These are phyloP conservation scores for Beris chalybata DNA, from an alignment of 2,888 invertebrate genomes.

Conservation along the genomic window DNA sequence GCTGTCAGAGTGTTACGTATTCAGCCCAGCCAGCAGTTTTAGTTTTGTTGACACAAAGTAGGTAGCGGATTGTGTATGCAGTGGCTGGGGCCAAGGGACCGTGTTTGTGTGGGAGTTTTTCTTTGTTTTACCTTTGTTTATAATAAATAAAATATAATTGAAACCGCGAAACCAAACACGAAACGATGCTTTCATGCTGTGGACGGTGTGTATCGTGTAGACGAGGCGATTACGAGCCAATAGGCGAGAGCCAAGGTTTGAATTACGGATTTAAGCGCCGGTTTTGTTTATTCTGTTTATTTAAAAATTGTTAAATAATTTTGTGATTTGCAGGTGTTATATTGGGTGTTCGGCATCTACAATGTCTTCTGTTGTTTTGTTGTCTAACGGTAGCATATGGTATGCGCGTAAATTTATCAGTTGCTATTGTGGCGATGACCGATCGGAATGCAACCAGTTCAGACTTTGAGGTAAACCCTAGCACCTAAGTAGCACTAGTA, in stretches of 20 bases:
- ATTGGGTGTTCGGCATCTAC: slow-evolving; percentile 63
- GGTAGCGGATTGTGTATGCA: too few relatives aligned
- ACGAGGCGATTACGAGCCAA: slow-evolving; percentile 20
- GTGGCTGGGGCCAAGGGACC: too few relatives aligned
- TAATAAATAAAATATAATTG: too few relatives aligned
- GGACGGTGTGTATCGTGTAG: slow-evolving; percentile 12
- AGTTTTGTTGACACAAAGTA: too few relatives aligned
- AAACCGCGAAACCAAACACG: too few relatives aligned
- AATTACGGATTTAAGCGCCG: too few relatives aligned
- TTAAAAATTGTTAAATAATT: not conserved
- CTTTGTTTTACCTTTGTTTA: too few relatives aligned
- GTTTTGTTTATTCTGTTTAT: not conserved
- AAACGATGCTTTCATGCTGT: slow-evolving; percentile 2
- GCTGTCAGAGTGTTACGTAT: too few relatives aligned
- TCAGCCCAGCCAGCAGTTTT: too few relatives aligned
- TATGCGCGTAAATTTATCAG: slow-evolving; percentile 66
- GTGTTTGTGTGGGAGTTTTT: too few relatives aligned
- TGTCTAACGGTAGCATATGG: slow-evolving; percentile 62
- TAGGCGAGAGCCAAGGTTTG: slow-evolving; percentile 16
- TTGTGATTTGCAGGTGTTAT: slow-evolving; percentile 6
- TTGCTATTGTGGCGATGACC: slow-evolving; percentile 69
- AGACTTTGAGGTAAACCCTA: slow-evolving; percentile 53
- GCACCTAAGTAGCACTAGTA: too few relatives aligned
- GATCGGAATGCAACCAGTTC: slow-evolving; percentile 54
- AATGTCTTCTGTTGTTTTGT: slow-evolving; percentile 61